Percentiles rank a stretch among this genome's conserved stretches.
Conservation (phyloP, 2,113 vertebrate genomes). For the Drymodes brunneopygia region DNA sequence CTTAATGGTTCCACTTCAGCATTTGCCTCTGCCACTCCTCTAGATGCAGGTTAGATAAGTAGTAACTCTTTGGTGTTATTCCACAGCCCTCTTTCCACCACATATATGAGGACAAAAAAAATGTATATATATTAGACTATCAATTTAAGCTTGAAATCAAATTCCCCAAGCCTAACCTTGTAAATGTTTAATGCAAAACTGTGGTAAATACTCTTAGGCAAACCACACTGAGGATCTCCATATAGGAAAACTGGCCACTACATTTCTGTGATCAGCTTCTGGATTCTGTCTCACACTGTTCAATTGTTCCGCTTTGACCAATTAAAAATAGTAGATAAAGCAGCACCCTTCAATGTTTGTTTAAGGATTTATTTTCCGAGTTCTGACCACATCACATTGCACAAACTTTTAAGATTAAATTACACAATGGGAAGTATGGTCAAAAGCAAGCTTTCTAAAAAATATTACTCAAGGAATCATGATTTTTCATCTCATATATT, state of each 20-base stretch:
- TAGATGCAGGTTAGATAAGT: background rate
- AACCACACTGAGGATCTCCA: background rate
- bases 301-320: background rate
- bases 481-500: background rate
- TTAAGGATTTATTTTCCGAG: background rate
- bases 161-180: background rate
- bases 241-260: background rate
- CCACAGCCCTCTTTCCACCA: background rate
- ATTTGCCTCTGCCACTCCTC: background rate
- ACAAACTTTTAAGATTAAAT: background rate
- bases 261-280: background rate
- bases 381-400: background rate
- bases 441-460: background rate
- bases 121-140: background rate
- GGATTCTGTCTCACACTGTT: background rate
- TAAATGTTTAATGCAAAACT: background rate
- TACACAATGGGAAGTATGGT: background rate
- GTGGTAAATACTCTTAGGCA: background rate
- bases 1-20: background rate
- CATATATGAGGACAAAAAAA: background rate
- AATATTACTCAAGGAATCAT: background rate
- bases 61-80: background rate
- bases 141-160: background rate
- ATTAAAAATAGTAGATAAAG: background rate
- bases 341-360: background rate